phyloP scores from a whole-genome alignment of 2,888 invertebrate genomes.

The Crematogaster levior region DNA sequence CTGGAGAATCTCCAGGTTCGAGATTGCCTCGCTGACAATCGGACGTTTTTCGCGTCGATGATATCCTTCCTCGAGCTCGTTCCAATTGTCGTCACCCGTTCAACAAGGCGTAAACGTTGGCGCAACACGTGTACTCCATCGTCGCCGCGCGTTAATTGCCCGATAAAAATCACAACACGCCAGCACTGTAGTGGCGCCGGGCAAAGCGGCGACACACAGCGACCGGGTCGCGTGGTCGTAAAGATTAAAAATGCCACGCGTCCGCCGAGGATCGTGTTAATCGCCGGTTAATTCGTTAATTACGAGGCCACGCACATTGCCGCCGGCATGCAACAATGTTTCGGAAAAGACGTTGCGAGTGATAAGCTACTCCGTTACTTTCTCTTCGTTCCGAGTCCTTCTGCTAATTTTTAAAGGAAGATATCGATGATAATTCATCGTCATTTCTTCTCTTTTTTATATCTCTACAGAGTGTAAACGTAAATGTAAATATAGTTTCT shows the following conservation, averaged over 20 bases:
- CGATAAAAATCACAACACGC: constrained; percentile 86
- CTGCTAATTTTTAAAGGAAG: neutral
- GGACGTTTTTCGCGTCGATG: constrained; percentile 47
- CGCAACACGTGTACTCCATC: constrained; percentile 81
- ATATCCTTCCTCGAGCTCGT: constrained; percentile 65
- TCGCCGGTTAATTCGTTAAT: constrained; percentile 80
- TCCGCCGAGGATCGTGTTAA: constrained; percentile 77
- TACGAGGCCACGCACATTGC: constrained; percentile 70
- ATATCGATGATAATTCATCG: neutral
- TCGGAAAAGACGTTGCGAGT: constrained; percentile 52
- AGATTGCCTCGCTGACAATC: neutral
- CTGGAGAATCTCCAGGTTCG: neutral
- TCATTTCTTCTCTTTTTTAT: too few relatives aligned
- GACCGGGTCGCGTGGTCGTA: constrained; percentile 74
- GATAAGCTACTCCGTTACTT: constrained; percentile 20
- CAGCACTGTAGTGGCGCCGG: constrained; percentile 67
- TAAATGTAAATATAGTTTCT: neutral
- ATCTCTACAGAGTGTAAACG: neutral
- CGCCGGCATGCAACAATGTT: constrained; percentile 69
- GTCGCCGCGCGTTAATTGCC: constrained; percentile 83
- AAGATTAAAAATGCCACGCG: constrained; percentile 80
- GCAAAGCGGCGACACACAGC: constrained; percentile 20
- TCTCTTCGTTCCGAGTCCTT: neutral
- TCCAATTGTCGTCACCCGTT: constrained; percentile 76
- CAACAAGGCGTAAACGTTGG: constrained; percentile 83